phyloP scores from a whole-genome alignment of 2,888 invertebrate genomes.

The Catocala sponsa region DNA sequence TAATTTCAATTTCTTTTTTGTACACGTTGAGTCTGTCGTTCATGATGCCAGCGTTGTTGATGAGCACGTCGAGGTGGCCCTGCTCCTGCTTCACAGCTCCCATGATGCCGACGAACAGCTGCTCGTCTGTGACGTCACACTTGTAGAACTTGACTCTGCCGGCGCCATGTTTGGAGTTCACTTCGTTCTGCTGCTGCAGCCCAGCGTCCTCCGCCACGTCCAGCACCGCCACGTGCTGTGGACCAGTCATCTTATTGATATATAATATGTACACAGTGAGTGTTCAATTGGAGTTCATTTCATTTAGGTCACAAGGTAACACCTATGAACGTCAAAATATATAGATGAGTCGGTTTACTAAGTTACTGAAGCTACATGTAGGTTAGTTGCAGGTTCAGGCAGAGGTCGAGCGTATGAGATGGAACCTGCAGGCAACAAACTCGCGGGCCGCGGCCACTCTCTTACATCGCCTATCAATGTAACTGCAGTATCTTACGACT shows the following conservation, averaged over 20 bases:
- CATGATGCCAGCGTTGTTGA: conserved; percentile 59
- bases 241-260: background rate
- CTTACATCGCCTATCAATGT: no score
- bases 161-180: conserved; percentile 56
- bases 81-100: conserved; percentile 33
- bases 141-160: conserved; percentile 60
- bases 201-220: conserved; percentile 59
- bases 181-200: conserved; percentile 52
- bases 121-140: conserved; percentile 62
- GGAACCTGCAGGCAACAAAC: no score
- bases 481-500: no score
- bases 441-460: no score
- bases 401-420: no score
- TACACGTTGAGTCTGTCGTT: conserved; percentile 47
- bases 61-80: conserved; percentile 51
- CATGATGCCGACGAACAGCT: conserved; percentile 42
- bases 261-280: no score
- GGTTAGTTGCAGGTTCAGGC: no score
- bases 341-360: no score
- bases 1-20: conserved; percentile 52
- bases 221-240: conserved; percentile 59
- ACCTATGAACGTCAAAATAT: no score
- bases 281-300: no score
- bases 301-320: no score
- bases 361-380: no score